Evolutionary conservation across 53 echinoderm and acorn worm genomes (phyloP).

Genomic region (Temnopleurus reevesii): DNA sequence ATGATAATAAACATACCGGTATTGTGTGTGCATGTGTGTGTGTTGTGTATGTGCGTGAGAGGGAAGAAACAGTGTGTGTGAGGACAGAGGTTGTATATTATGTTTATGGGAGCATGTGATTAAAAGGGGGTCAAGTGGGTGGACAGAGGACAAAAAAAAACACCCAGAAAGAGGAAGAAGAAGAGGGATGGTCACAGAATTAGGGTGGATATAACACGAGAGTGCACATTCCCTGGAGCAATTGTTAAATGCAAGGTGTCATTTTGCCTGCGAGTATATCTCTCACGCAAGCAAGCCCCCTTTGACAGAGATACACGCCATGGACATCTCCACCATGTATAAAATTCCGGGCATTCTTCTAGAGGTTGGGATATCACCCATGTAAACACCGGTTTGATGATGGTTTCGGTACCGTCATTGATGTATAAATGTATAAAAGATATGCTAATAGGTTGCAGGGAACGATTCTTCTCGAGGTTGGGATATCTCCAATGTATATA

Average conservation of each 20-base stretch:
- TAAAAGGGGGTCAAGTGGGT: neutral
- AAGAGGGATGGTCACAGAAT: neutral
- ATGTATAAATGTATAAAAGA: no score
- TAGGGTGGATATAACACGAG: slow-evolving; percentile 1
- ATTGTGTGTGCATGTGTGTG: no score
- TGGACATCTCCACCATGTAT: neutral
- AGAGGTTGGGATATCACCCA: neutral
- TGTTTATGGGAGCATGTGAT: neutral
- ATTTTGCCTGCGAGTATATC: neutral
- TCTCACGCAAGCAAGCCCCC: neutral
- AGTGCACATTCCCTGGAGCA: slow-evolving; percentile 5
- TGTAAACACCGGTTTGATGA: no score
- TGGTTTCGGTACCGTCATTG: no score
- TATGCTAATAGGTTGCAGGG: no score
- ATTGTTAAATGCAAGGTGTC: slow-evolving; percentile 35
- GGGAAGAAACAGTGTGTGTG: neutral
- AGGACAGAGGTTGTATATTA: neutral
- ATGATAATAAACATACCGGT: neutral
- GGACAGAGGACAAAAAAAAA: neutral
- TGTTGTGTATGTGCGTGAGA: neutral
- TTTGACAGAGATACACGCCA: neutral
- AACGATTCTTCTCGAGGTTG: no score
- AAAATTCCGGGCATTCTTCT: neutral
- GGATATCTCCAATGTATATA: neutral
- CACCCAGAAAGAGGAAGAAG: neutral